A percentile compares a stretch with the other conserved stretches of the same genome.
Evolutionary conservation across 2,113 vertebrate genomes (phyloP).

Genomic region (Campylomormyrus numenius): DNA sequence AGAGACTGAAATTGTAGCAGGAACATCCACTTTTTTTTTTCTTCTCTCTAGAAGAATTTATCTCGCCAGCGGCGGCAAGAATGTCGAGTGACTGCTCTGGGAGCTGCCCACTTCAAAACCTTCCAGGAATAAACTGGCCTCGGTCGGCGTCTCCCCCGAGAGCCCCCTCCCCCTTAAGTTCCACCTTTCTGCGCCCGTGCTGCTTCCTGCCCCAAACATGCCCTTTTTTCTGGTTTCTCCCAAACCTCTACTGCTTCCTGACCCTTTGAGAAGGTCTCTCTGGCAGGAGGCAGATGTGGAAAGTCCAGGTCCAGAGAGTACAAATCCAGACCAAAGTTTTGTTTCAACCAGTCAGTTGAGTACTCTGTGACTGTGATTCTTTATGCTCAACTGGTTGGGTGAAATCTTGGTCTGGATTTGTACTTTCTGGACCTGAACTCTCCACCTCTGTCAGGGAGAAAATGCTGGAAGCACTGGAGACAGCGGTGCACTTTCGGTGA

Average conservation of each 20-base stretch:
- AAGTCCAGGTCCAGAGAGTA: not conserved
- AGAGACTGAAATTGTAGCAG: conserved; percentile 8
- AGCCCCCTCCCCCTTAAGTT: not conserved
- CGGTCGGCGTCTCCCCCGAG: not conserved
- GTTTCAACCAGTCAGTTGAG: not conserved
- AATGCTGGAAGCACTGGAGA: not conserved
- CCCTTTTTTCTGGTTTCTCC: not conserved
- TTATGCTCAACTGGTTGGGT: not conserved
- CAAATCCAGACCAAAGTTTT: not conserved
- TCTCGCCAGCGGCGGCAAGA: conserved; percentile 45
- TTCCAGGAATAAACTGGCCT: conserved; percentile 30
- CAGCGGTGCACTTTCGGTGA: not conserved
- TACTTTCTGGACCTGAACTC: not conserved
- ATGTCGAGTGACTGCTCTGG: conserved; percentile 43
- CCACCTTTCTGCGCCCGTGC: not conserved
- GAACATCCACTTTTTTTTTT: not conserved
- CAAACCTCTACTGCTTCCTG: not conserved
- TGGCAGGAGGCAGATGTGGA: not conserved
- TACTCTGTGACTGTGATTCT: not conserved
- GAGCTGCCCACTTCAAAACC: conserved; percentile 32
- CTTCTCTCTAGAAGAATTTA: conserved; percentile 44
- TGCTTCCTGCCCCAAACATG: not conserved
- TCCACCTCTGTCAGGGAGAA: not conserved
- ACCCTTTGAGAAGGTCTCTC: not conserved
- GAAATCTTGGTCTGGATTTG: not conserved